Evolutionary conservation across 2,888 invertebrate species (phyloP), one percentile per base, ranked within the genome.

Genomic region (Idaea aversata): DNA sequence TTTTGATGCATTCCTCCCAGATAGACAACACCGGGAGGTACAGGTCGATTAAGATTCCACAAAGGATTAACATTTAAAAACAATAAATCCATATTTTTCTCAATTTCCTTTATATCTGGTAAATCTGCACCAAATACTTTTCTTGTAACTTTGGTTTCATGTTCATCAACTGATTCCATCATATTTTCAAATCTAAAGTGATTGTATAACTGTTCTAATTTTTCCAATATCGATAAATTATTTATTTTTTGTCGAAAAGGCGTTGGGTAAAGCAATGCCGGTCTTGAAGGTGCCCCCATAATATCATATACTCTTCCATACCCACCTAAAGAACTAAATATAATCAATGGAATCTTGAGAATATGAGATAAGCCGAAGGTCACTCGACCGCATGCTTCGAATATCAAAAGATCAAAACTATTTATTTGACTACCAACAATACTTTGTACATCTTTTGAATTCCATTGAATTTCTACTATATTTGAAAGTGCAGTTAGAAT

Each of bases 1-100:
- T 78, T 80, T 57, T 87, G 76, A 68, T 90, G 91, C 36, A 88
- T 72, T 3, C 90, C 89, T 65, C 92, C 90, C 63, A 90, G 81
- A 65, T 85, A 82, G 0, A 92, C 68, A 13, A 89, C 77, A 63
- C 80, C 80, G 0, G 90, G 88, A 13, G 89, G 82, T 5, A 85
- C 74, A 4, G 93, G 91, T 15, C 85, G 76, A 63, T 77, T 80
- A 1, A 75, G 75, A 7, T 81, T 80, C 72, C 84, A 85, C 34
- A 87, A 70, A 0, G 87, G 84, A 73, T 91, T 84, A 0, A 78
- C 72, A 69, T 93, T 93, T 4, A 90, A 64, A 65, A 93, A 85
- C 38, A 91, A 62, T 80, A 93, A 76, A 61, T 86, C 85, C 10
- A 88, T 73, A 62, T 78, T 82, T 25, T 76, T 69, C 35, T 65